Evolutionary conservation across 2,888 invertebrate genomes (phyloP).

Genomic region (Polyploca ridens): DNA sequence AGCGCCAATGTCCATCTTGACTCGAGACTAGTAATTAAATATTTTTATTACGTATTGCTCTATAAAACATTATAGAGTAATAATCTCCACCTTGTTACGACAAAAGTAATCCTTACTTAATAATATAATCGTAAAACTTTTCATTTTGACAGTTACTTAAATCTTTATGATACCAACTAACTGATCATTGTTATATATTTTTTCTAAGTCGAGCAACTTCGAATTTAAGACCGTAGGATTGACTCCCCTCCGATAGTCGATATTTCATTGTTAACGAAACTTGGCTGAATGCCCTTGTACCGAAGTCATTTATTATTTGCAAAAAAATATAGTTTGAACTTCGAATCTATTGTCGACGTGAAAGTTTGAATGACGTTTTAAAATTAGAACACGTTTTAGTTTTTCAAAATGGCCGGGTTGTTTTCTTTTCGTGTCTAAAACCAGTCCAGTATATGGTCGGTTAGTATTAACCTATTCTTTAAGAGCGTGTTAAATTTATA

Average conservation of each 20-base stretch:
- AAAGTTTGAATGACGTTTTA: conserved; percentile 39
- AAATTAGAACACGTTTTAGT: conserved; percentile 60
- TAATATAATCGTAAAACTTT: conserved; percentile 53
- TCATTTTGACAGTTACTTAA: conserved; percentile 30
- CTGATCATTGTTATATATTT: conserved; percentile 16
- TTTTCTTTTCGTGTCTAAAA: conserved; percentile 39
- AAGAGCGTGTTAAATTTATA: not conserved
- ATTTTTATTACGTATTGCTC: conserved; percentile 8
- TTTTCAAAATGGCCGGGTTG: conserved; percentile 50
- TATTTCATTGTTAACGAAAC: conserved; percentile 39
- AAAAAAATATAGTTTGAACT: conserved; percentile 57
- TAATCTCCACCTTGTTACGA: conserved; percentile 12
- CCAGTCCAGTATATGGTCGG: conserved; percentile 28
- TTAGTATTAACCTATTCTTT: not conserved
- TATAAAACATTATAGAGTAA: conserved; percentile 15
- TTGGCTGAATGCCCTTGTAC: conserved; percentile 56
- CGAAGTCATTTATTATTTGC: conserved; percentile 59
- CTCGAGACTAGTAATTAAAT: not conserved
- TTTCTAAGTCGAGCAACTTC: conserved; percentile 15
- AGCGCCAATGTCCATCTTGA: not conserved
- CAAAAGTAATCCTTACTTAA: conserved; percentile 37
- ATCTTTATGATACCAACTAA: conserved; percentile 34
- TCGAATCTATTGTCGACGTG: conserved; percentile 54
- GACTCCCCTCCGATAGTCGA: conserved; percentile 23
- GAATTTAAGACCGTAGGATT: conserved; percentile 6